These are phyloP conservation scores for Drosophila gaucha DNA, from an alignment of 2,888 invertebrate genomes.

Conservation along the genomic window DNA sequence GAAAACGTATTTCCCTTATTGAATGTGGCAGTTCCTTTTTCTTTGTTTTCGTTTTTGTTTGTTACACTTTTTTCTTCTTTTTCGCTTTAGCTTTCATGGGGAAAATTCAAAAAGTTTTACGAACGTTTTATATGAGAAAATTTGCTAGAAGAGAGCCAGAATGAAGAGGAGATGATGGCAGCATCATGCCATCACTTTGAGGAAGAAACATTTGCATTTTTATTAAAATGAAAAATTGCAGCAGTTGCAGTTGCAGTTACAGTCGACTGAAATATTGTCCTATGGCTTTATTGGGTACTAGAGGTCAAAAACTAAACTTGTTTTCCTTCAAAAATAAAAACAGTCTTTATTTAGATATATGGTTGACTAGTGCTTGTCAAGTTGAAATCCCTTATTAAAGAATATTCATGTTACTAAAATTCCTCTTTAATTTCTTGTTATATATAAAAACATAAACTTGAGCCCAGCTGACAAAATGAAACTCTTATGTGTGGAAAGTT, in stretches of 20 bases:
- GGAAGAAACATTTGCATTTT: constrained; percentile 74
- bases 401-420: no score
- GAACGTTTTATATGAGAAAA: constrained; percentile 60
- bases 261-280: constrained; percentile 51
- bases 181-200: constrained; percentile 62
- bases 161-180: not conserved
- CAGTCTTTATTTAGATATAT: not conserved
- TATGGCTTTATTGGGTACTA: constrained; percentile 16
- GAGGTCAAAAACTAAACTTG: constrained; percentile 20
- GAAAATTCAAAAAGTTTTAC: constrained; percentile 72
- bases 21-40: constrained; percentile 4
- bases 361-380: not conserved
- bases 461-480: not conserved
- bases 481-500: not conserved
- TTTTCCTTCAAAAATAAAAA: not conserved
- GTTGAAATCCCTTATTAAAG: no score
- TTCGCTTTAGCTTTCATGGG: constrained; percentile 28
- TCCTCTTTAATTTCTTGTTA: no score
- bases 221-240: constrained; percentile 79
- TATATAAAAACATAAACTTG: not conserved
- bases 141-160: constrained; percentile 16
- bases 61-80: constrained; percentile 12
- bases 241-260: constrained; percentile 70
- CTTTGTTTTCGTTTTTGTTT: constrained; percentile 21
- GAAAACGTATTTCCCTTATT: constrained; percentile 61